Conservation (phyloP, 2,797 vertebrate species). For the Rhyacichthys aspro region DNA sequence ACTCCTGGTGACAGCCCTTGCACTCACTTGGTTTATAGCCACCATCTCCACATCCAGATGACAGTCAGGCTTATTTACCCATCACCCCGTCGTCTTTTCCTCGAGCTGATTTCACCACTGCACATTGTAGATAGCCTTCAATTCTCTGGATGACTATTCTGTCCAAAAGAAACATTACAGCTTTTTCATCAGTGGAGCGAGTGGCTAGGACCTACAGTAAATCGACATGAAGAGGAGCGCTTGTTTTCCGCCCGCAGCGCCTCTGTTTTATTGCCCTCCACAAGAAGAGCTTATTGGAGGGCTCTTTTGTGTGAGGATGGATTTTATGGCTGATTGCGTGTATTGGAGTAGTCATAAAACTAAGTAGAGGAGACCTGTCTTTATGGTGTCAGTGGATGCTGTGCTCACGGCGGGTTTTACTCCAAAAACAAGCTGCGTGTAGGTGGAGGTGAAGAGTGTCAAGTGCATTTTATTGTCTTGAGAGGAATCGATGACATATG, state of each 20-base stretch:
- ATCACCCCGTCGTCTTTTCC: constrained; percentile 48
- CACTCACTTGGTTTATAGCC: constrained; percentile 31
- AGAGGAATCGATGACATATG: background rate
- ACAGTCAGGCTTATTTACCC: constrained; percentile 45
- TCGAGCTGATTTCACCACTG: constrained; percentile 38
- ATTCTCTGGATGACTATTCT: constrained; percentile 36
- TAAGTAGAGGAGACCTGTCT: constrained; percentile 56
- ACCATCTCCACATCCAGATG: constrained; percentile 5
- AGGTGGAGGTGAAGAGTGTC: background rate
- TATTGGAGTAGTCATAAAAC: constrained; percentile 55
- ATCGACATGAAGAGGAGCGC: constrained; percentile 50
- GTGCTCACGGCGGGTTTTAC: constrained; percentile 14
- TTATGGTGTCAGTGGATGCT: constrained; percentile 48
- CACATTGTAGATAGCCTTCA: constrained; percentile 18
- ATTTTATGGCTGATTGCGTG: constrained; percentile 57
- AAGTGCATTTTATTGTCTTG: background rate
- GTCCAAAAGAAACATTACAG: constrained; percentile 29
- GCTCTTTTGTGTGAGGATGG: constrained; percentile 47
- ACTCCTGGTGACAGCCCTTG: constrained; percentile 6
- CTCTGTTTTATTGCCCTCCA: constrained; percentile 51
- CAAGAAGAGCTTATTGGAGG: constrained; percentile 52
- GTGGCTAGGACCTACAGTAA: constrained; percentile 25
- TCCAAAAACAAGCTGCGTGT: constrained; percentile 17
- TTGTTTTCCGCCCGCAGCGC: constrained; percentile 41
- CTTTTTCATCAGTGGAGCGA: constrained; percentile 18